phyloP scores from a whole-genome alignment of 2,888 invertebrate species.

The Drosophila bunnanda region DNA sequence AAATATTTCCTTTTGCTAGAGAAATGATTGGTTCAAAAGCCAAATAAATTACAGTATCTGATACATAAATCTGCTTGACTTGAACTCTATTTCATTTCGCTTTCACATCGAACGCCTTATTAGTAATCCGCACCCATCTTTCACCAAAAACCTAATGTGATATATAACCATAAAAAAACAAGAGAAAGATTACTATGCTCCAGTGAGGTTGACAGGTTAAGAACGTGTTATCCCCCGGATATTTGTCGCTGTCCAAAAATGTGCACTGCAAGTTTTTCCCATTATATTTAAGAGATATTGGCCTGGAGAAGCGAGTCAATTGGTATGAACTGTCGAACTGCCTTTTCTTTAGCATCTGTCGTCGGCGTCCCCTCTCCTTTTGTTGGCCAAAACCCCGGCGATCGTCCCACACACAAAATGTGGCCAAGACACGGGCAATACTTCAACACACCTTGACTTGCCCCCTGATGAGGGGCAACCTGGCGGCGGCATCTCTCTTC shows the following conservation, averaged over 20 bases:
- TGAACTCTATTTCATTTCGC: slow-evolving; percentile 10
- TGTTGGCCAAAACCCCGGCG: slow-evolving; percentile 54
- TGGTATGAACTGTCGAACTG: slow-evolving; percentile 69
- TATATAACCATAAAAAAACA: not conserved
- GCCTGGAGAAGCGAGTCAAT: slow-evolving; percentile 63
- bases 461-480: slow-evolving; percentile 55
- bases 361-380: slow-evolving; percentile 31
- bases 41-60: slow-evolving; percentile 10
- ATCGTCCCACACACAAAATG: slow-evolving; percentile 72
- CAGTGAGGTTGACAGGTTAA: slow-evolving; percentile 23
- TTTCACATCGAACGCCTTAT: slow-evolving; percentile 11
- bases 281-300: slow-evolving; percentile 14
- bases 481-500: slow-evolving; percentile 42
- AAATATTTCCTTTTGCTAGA: not conserved
- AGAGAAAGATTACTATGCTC: slow-evolving; percentile 7
- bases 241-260: slow-evolving; percentile 32
- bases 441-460: slow-evolving; percentile 53
- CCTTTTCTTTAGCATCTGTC: slow-evolving; percentile 44
- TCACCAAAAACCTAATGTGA: slow-evolving; percentile 1
- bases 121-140: slow-evolving; percentile 5
- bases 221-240: slow-evolving; percentile 39
- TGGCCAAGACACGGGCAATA: slow-evolving; percentile 38
- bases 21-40: slow-evolving; percentile 3
- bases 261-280: slow-evolving; percentile 25
- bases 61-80: slow-evolving; percentile 3